phyloP scores from a whole-genome alignment of 2,797 vertebrate species.

The Tachyglossus aculeatus region DNA sequence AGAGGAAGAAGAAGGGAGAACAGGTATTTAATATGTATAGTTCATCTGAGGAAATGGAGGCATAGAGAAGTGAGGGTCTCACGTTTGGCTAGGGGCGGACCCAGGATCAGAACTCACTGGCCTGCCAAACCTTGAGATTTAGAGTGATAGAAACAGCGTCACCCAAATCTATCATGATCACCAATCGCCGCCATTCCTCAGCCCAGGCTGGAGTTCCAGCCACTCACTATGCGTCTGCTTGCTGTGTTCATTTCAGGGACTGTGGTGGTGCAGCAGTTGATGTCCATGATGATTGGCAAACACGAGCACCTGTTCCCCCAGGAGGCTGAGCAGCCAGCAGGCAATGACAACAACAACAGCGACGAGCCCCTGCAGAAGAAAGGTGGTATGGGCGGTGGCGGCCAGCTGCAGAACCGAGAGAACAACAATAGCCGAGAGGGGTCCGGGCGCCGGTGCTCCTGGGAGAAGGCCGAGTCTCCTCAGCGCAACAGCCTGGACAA shows the following conservation, averaged over 20 bases:
- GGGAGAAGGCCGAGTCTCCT: conserved; percentile 87
- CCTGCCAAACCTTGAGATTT: no score
- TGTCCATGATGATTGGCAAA: conserved; percentile 93
- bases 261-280: conserved; percentile 94
- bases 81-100: no score
- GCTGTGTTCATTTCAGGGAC: conserved; percentile 81
- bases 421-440: conserved; percentile 85
- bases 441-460: conserved; percentile 81
- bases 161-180: no score
- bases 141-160: no score
- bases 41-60: no score
- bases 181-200: no score
- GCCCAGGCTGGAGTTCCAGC: no score
- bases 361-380: conserved; percentile 82
- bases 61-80: no score
- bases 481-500: conserved; percentile 79
- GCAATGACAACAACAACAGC: conserved; percentile 87
- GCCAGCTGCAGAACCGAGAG: conserved; percentile 87
- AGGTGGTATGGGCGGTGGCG: conserved; percentile 41
- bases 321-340: conserved; percentile 76
- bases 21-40: no score
- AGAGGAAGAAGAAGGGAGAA: no score
- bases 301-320: conserved; percentile 88
- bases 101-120: no score
- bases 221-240: no score